phyloP scores from a whole-genome alignment of 1,140 invertebrate genomes.

The Drosophila ercepeae region DNA sequence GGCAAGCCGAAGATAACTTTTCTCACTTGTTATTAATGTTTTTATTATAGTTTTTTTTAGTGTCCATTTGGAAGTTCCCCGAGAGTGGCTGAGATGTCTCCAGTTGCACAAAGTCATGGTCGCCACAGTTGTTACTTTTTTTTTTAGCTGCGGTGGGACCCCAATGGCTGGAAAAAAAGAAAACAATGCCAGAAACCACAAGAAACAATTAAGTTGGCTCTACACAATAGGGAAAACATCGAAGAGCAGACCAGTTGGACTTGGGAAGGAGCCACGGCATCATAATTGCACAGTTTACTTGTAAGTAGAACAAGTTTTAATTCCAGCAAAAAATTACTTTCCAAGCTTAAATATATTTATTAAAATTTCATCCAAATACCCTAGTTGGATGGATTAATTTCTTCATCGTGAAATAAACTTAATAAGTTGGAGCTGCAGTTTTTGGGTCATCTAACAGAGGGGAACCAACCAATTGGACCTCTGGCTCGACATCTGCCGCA shows the following conservation, averaged over 20 bases:
- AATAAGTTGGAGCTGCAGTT: neutral
- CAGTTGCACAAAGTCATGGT: slow-evolving; percentile 67
- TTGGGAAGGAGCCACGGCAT: slow-evolving; percentile 2
- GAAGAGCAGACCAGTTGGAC: slow-evolving; percentile 19
- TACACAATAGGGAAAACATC: slow-evolving; percentile 33
- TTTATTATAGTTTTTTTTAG: neutral
- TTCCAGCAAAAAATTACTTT: neutral
- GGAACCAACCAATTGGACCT: neutral
- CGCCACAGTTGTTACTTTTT: slow-evolving; percentile 32
- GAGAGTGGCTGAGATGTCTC: slow-evolving; percentile 40
- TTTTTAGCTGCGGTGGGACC: slow-evolving; percentile 2
- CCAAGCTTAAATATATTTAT: neutral
- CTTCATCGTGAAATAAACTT: no score
- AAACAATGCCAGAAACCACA: slow-evolving; percentile 49
- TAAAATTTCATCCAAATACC: neutral
- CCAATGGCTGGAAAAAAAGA: slow-evolving; percentile 1
- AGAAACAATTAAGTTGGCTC: slow-evolving; percentile 62
- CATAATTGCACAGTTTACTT: slow-evolving; percentile 4
- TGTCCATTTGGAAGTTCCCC: neutral
- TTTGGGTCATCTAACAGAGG: slow-evolving; percentile 39
- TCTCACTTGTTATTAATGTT: neutral
- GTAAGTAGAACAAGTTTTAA: neutral
- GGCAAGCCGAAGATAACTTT: no score
- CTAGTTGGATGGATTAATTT: neutral
- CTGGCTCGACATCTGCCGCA: slow-evolving; percentile 28